Base-by-base conservation (phyloP, 2,888 invertebrate genomes). In the Acleris emargana region DNA sequence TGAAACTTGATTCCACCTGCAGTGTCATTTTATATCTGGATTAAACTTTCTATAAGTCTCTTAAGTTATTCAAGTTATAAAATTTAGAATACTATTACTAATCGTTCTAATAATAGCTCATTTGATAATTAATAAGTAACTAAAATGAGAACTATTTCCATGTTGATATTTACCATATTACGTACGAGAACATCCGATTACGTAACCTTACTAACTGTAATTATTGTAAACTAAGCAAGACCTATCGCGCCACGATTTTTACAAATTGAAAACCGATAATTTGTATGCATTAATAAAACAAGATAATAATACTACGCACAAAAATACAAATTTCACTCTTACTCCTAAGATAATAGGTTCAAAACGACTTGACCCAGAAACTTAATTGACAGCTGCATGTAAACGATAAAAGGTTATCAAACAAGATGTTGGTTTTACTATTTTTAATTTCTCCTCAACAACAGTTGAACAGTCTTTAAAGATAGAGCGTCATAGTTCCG, bases 331-430 rank as follows among this genome's bases (percentile, higher is more conserved):
- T 43, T 32, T 55, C 7, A 59, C 7, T 55, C 42, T 43, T 55
- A 64, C 20, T n/a, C n/a, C 1, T 20, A 13, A 20, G 28, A 32
- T 43, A 53, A 47, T 43, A 20, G 28, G 20, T 25, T 43, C 50
- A 32, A 28, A 50, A 25, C 32, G 17, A 45, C 25, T 59, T 43
- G 54, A 22, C 13, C 22, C 17, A 38, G 9, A 52, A 32, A 38
- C 7, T n/a, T 25, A 22, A 16, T 25, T 18, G 17, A 58, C 20
- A 49, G 58, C 11, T 17, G 45, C 58, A 17, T 38, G 58, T 38
- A 51, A 64, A 18, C 50, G 54, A 64, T 60, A 64, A 55, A 38
- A 60, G 64, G 64, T 55, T 64, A 64, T 64, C 64, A 50, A 18
- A 18, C 43, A 9, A 22, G 43, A 43, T 42, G 54, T 59, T 60